Conservation (phyloP, 2,113 vertebrate genomes). For the Drymodes brunneopygia region DNA sequence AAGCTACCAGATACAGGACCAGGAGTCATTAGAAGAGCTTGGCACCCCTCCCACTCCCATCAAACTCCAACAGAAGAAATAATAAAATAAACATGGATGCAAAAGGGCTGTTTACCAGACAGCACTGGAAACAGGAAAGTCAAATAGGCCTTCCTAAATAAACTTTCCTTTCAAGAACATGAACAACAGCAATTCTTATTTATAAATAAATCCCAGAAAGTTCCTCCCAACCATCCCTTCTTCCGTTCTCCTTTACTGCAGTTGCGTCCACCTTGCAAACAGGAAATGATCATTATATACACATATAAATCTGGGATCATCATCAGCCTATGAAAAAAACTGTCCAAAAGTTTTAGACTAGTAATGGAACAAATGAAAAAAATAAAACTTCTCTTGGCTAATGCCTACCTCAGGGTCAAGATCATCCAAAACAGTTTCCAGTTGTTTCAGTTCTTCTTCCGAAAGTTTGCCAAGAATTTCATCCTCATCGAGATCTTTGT, state of each 20-base stretch:
- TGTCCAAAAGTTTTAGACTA: background rate
- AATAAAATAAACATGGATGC: background rate
- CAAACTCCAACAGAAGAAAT: background rate
- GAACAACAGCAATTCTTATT: background rate
- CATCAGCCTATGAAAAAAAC: background rate
- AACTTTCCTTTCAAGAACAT: background rate
- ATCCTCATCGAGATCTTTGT: conserved; percentile 95
- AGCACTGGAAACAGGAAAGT: background rate
- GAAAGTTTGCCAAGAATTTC: conserved; percentile 92
- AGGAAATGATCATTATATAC: background rate
- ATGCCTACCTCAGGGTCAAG: conserved; percentile 91
- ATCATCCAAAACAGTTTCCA: conserved; percentile 93
- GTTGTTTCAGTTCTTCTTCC: conserved; percentile 89
- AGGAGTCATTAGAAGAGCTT: background rate
- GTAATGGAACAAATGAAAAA: background rate
- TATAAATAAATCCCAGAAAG: background rate
- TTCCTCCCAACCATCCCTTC: background rate
- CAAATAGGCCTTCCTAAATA: background rate
- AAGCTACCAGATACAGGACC: background rate
- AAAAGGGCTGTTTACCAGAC: background rate
- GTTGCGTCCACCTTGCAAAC: background rate
- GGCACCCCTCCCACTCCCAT: background rate
- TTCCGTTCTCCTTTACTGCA: background rate
- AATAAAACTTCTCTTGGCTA: background rate
- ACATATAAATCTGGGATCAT: background rate